phyloP scores from a whole-genome alignment of 2,888 invertebrate species.

The Callinectes sapidus region DNA sequence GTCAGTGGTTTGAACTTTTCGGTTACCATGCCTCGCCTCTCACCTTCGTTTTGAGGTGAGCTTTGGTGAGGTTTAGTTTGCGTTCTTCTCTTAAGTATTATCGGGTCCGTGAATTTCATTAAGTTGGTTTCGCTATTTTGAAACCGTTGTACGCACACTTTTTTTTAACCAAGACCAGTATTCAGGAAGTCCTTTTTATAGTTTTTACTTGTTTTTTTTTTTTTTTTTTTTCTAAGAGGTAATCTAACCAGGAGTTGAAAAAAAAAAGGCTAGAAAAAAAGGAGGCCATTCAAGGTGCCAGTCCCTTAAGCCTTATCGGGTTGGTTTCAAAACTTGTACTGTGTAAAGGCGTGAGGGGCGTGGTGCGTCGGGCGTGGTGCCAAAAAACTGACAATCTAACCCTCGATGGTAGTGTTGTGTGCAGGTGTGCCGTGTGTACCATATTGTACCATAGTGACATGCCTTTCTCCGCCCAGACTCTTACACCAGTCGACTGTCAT shows the following conservation, averaged over 20 bases:
- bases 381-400: not conserved
- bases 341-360: not conserved
- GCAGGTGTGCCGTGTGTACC: not conserved
- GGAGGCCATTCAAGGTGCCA: too few relatives aligned
- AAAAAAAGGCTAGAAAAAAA: too few relatives aligned
- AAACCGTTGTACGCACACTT: not conserved
- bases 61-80: too few relatives aligned
- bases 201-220: too few relatives aligned
- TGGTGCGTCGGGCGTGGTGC: not conserved
- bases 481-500: not conserved
- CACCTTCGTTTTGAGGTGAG: too few relatives aligned
- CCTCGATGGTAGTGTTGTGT: not conserved
- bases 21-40: too few relatives aligned
- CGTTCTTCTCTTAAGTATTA: not conserved
- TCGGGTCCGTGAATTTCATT: not conserved
- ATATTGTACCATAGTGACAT: not conserved
- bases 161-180: too few relatives aligned
- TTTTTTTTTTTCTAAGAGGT: too few relatives aligned
- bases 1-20: too few relatives aligned
- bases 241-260: too few relatives aligned
- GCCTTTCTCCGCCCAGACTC: not conserved
- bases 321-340: not conserved
- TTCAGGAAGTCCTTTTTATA: too few relatives aligned
- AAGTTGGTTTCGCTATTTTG: not conserved
- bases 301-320: not conserved